Base-by-base conservation (phyloP, 2,888 invertebrate species). In the Sphaerophoria taeniata region DNA sequence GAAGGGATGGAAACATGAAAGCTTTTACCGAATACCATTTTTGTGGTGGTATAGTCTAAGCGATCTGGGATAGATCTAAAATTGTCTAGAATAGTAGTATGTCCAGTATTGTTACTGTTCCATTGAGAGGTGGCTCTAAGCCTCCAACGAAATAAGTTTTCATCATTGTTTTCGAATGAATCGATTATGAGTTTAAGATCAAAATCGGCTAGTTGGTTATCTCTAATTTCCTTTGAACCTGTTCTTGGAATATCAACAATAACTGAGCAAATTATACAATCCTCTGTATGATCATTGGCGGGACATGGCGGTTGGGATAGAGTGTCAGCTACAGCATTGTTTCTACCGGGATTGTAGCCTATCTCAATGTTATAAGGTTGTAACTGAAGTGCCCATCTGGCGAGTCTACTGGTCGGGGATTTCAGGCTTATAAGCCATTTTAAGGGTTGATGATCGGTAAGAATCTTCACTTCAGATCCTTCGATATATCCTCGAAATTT, bases 121-220 rank as follows among this genome's bases (percentile, higher is more conserved):
- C n/a, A n/a, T n/a, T n/a, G n/a, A n/a, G n/a, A n/a, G n/a, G n/a
- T n/a, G n/a, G n/a, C n/a, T n/a, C n/a, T n/a, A n/a, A n/a, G n/a
- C n/a, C n/a, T n/a, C 71, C 71, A 82, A 5, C 67, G 60, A 47
- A 60, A 12, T 51, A 72, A 6, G 6, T 60, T 72, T 3, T 60
- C 51, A 36, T 72, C 43, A 75, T 39, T 43, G 2, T 60, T 60
- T 60, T 60, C 58, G 11, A 60, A 60, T 9, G 58, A 60, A 39
- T 60, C 58, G 14, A 60, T 60, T 9, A 60, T 60, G 1, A 12
- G 7, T 60, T 60, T 60, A 16, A 60, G 39, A 6, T 60, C 58
- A 12, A 24, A 93, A 87, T 56, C 93, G 78, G 6, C 92, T 92
- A 5, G 89, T 88, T 0, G 91, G 90, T 39, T 9, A 12, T 60